Evolutionary conservation across 1,140 invertebrate species (phyloP).

Genomic region (Drosophila asahinai): DNA sequence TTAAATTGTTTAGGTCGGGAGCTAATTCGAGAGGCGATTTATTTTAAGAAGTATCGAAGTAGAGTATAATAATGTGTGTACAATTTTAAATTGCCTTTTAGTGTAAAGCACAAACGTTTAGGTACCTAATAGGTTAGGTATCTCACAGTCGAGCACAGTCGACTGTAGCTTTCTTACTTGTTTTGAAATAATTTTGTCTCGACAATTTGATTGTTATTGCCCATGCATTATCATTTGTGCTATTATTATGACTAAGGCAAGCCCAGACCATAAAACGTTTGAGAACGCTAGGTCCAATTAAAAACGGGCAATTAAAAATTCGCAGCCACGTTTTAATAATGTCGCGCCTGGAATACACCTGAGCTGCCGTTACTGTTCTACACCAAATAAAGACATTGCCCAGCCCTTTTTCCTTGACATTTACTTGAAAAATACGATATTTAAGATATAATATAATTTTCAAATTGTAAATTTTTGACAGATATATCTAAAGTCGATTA

Average conservation of each 20-base stretch:
- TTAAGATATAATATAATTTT: background rate
- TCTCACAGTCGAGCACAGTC: too few relatives aligned
- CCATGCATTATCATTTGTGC: conserved; percentile 30
- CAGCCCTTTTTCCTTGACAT: background rate
- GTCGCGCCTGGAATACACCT: conserved; percentile 45
- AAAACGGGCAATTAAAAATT: conserved; percentile 69
- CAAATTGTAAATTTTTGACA: too few relatives aligned
- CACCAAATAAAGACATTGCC: background rate
- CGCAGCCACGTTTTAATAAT: conserved; percentile 72
- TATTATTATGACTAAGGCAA: conserved; percentile 16
- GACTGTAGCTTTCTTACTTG: too few relatives aligned
- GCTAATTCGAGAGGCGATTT: too few relatives aligned
- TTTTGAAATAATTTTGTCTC: conserved; percentile 35
- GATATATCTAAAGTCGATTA: too few relatives aligned
- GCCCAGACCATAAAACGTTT: conserved; percentile 11
- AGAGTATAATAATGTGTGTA: too few relatives aligned
- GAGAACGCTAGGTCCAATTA: conserved; percentile 44
- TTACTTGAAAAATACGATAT: too few relatives aligned
- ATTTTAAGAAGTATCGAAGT: too few relatives aligned
- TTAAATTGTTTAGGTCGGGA: too few relatives aligned
- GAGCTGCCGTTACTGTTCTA: background rate
- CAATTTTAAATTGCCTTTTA: too few relatives aligned
- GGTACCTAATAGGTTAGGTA: too few relatives aligned
- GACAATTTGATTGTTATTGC: conserved; percentile 54
- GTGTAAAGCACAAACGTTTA: too few relatives aligned